Base-by-base conservation (phyloP, 2,797 vertebrate genomes). In the Bryconaethiops microstoma region DNA sequence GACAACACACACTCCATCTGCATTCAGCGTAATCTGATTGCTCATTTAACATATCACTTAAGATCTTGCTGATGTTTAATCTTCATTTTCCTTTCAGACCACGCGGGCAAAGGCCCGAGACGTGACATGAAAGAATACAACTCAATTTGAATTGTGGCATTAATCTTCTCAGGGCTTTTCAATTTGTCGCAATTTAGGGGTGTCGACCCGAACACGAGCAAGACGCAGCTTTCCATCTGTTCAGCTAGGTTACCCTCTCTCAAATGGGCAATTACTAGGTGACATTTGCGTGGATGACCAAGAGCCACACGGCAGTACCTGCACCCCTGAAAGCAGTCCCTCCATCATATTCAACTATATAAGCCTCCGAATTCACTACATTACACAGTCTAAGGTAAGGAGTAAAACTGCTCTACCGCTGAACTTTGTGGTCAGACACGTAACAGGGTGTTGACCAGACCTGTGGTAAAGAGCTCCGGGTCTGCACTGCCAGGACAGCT, bases 1-100 rank as follows among this genome's bases (percentile, higher is more conserved):
- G 50, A 78, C 12, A 12, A 55, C 62, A 48, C 54, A n/a, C 75
- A 75, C 71, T 57, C 60, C 81, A 76, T 69, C 76, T 35, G 81
- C 84, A 83, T 80, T 82, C 80, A 80, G 79, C 83, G 82, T 80
- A 85, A 86, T 89, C 81, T 40, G 68, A 72, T 64, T 78, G 70
- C 78, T 84, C 45, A 12, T 85, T 50, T 76, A 73, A 83, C 77
- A 78, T 81, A 50, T 80, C 72, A 85, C 81, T 84, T 77, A 84
- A 86, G 59, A 21, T 7, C 40, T 76, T 3, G 0, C 48, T 78
- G 52, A 25, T 77, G 62, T 87, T 92, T 88, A 87, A 89, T 90
- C 89, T 89, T 89, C 48, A 86, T 91, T 90, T 87, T 78, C 79
- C 84, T 77, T 69, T 72, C 2, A 81, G 83, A 83, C 72, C 87